Conservation (phyloP, 2,113 vertebrate genomes). For the Dendrocopos noguchii region DNA sequence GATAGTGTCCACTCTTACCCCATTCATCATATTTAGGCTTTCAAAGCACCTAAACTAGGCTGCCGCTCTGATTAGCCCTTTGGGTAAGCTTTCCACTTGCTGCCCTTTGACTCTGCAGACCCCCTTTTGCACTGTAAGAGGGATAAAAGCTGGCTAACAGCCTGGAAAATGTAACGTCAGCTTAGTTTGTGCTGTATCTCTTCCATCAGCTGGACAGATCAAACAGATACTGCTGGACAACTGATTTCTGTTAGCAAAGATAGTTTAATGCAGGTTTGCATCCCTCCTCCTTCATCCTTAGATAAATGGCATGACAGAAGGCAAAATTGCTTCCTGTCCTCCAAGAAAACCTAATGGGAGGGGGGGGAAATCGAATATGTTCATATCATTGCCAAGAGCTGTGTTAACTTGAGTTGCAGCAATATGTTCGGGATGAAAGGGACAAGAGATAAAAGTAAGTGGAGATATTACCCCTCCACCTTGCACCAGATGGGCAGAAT, state of each 20-base stretch:
- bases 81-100: not conserved
- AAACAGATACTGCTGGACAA: conserved; percentile 43
- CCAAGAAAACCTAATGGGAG: conserved; percentile 52
- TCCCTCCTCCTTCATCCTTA: conserved; percentile 41
- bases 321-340: conserved; percentile 62
- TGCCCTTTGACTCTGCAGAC: not conserved
- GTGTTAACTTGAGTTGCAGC: conserved; percentile 46
- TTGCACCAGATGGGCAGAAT: not conserved
- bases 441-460: conserved; percentile 46
- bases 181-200: not conserved
- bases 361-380: not conserved
- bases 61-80: not conserved
- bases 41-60: not conserved
- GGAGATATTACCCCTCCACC: not conserved
- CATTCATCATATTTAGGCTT: not conserved
- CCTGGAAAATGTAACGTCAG: not conserved
- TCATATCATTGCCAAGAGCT: conserved; percentile 53
- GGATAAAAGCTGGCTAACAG: conserved; percentile 30
- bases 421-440: conserved; percentile 30
- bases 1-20: not conserved
- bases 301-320: conserved; percentile 59
- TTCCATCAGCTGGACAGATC: conserved; percentile 48
- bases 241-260: conserved; percentile 51
- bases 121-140: not conserved
- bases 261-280: conserved; percentile 45